phyloP scores from a whole-genome alignment of 2,888 invertebrate genomes.

The Drosophila phalerata region DNA sequence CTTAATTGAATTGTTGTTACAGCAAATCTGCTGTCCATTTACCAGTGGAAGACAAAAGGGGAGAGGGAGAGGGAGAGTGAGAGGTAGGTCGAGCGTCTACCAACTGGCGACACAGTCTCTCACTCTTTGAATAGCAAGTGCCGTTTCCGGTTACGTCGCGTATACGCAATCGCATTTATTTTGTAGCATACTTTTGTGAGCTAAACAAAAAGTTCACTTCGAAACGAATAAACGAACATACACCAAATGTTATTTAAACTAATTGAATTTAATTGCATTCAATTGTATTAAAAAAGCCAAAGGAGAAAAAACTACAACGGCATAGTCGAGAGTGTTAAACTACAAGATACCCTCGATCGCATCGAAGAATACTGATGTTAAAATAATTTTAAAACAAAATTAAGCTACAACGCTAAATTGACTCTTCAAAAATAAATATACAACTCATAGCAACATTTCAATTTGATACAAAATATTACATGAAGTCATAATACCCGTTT shows the following conservation, averaged over 20 bases:
- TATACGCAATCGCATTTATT: slow-evolving; percentile 57
- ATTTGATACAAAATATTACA: background rate
- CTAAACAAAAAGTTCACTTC: slow-evolving; percentile 52
- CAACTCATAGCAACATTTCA: background rate
- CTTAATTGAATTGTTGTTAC: slow-evolving; percentile 83
- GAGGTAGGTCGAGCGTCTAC: slow-evolving; percentile 9
- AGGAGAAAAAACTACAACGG: background rate
- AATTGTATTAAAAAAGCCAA: slow-evolving; percentile 47
- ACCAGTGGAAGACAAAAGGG: slow-evolving; percentile 13
- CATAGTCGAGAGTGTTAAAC: background rate
- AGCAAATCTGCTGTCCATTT: slow-evolving; percentile 73
- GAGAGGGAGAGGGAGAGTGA: background rate
- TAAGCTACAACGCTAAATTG: background rate
- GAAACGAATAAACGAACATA: slow-evolving; percentile 7
- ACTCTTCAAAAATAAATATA: background rate
- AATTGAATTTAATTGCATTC: slow-evolving; percentile 77
- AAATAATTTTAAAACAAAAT: too few species aligned
- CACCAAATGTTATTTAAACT: slow-evolving; percentile 70
- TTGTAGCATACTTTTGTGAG: slow-evolving; percentile 44
- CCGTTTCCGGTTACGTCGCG: slow-evolving; percentile 70
- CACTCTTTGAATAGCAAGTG: slow-evolving; percentile 54
- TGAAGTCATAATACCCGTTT: background rate
- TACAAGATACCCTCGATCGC: background rate
- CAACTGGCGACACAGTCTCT: slow-evolving; percentile 20
- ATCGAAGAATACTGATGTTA: too few species aligned